These are phyloP conservation scores for Ferdinandea cuprea DNA, from an alignment of 2,888 invertebrate species.

Conservation along the genomic window DNA sequence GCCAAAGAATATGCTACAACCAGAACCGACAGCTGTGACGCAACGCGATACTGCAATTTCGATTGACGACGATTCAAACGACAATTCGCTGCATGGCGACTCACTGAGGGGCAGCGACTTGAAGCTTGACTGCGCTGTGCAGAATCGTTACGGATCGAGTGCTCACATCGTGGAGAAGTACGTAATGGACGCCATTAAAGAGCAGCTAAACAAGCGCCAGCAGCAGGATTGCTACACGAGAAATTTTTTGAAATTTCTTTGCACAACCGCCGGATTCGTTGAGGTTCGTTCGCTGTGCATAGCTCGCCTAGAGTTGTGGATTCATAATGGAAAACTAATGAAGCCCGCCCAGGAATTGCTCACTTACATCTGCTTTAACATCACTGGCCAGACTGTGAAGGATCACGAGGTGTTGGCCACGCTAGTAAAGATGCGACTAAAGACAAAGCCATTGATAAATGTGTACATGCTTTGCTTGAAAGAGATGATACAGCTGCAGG, in stretches of 20 bases:
- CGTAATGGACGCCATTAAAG: slow-evolving; percentile 93
- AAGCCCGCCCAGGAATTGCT: slow-evolving; percentile 95
- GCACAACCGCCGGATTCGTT: slow-evolving; percentile 92
- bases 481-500: slow-evolving; percentile 93
- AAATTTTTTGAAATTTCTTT: slow-evolving; percentile 93
- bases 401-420: slow-evolving; percentile 92
- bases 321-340: slow-evolving; percentile 97
- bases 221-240: slow-evolving; percentile 94
- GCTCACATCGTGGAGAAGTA: slow-evolving; percentile 86
- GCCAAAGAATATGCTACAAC: slow-evolving; percentile 78
- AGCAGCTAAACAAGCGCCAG: slow-evolving; percentile 92
- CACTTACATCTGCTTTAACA: slow-evolving; percentile 95
- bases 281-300: slow-evolving; percentile 85
- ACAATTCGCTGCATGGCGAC: slow-evolving; percentile 81
- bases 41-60: slow-evolving; percentile 76
- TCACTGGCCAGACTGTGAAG: slow-evolving; percentile 87
- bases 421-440: slow-evolving; percentile 94
- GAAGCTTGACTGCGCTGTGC: slow-evolving; percentile 83
- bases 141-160: slow-evolving; percentile 84
- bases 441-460: slow-evolving; percentile 95
- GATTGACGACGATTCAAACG: slow-evolving; percentile 84
- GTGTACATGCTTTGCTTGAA: slow-evolving; percentile 95
- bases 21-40: slow-evolving; percentile 53
- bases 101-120: slow-evolving; percentile 83
- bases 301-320: slow-evolving; percentile 93